Base-by-base conservation (phyloP, 1,140 invertebrate species). In the Drosophila malerkotliana region DNA sequence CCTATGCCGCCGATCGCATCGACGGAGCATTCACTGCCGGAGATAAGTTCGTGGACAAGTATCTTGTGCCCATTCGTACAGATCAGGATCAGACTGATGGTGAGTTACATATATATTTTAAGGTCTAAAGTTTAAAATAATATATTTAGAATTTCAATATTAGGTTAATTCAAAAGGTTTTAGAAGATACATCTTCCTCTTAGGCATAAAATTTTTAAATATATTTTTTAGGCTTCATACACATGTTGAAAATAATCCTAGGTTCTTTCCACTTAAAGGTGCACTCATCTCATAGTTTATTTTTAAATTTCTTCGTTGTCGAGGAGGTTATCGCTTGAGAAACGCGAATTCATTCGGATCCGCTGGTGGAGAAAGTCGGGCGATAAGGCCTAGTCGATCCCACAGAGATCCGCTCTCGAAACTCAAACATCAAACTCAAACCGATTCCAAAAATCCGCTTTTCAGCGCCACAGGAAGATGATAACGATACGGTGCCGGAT, bases 31-130 rank as follows among this genome's bases (percentile, higher is more conserved):
- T 97, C 6, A 94, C 94, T 72, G 94, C 94, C 18, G 96, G 96
- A 41, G 96, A 97, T 80, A 94, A 95, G 80, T 96, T 96, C 74
- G 95, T 97, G 24, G 96, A 97, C 92, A 96, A 94, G 92, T 96
- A 96, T 85, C 92, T 97, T 56, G 66, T 90, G 51, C 95, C 96
- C 15, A 93, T 94, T 12, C 94, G 94, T 8, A 78, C 68, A 81
- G 92, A 93, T 4, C 92, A 94, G 55, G 94, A 96, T 79, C 94
- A 94, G 56, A 84, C 91, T 67, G 93, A 94, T 76, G 93, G 93
- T 94, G 72, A 93, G 92, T 80, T 9, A 9, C 9, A 9, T 0
- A 8, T 1, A 30, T 30, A 7, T 34, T 34, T 30, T 30, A 18
- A 18, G 18, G 18, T 18, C 1, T 18, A 18, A 18, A 1, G 18